Conservation (phyloP, 2,113 vertebrate genomes). For the Pomatorhinus ruficollis region DNA sequence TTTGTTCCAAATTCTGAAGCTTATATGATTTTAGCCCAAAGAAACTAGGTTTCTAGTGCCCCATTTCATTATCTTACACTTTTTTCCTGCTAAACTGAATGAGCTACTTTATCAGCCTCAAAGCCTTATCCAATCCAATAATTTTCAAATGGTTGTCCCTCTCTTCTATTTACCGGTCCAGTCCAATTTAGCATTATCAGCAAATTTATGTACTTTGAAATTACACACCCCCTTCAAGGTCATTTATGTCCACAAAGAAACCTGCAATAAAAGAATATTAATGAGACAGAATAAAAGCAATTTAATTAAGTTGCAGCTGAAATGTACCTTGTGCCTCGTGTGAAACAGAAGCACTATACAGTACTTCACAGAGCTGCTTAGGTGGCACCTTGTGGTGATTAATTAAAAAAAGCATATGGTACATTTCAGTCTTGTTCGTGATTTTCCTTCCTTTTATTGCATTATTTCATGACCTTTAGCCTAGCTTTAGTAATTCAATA, state of each 20-base stretch:
- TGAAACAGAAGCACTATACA: constrained; percentile 5
- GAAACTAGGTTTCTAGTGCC: not conserved
- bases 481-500: not conserved
- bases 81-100: not conserved
- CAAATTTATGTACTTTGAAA: not conserved
- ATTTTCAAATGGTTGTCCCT: not conserved
- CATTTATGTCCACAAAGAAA: constrained; percentile 6
- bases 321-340: constrained; percentile 1
- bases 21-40: not conserved
- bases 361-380: not conserved
- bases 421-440: not conserved
- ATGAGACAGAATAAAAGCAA: not conserved
- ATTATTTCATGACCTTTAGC: not conserved
- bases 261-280: constrained; percentile 2
- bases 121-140: not conserved
- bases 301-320: not conserved
- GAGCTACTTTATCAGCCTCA: not conserved
- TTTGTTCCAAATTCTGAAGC: not conserved
- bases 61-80: not conserved
- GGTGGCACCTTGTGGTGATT: not conserved
- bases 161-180: not conserved
- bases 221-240: not conserved
- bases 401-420: not conserved
- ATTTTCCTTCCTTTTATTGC: not conserved
- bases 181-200: not conserved